Conservation (phyloP, 1,140 invertebrate genomes). For the Melanaphis sacchari region DNA sequence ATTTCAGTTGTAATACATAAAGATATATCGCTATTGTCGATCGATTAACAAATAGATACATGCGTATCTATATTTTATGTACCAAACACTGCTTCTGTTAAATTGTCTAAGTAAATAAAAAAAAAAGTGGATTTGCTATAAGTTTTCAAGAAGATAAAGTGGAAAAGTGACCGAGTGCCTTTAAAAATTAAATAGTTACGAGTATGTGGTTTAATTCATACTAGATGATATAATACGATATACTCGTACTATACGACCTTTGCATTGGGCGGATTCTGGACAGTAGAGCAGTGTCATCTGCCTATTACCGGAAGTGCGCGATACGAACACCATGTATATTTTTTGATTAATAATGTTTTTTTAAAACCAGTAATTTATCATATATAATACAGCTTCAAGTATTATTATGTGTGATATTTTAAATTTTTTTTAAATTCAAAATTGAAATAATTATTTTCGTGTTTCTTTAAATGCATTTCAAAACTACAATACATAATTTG, state of each 20-base stretch:
- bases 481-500: not conserved
- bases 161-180: too few species aligned
- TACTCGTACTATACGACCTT: not conserved
- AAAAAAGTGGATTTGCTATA: too few species aligned
- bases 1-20: not conserved
- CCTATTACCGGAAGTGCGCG: not conserved
- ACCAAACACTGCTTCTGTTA: too few species aligned
- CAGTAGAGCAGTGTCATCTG: not conserved
- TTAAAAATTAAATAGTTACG: too few species aligned
- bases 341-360: not conserved
- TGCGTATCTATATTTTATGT: too few species aligned
- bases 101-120: not conserved
- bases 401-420: not conserved
- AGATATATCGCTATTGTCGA: not conserved
- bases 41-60: not conserved
- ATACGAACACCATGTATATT: not conserved
- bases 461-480: not conserved
- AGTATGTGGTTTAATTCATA: not conserved
- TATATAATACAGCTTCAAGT: not conserved
- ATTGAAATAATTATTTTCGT: not conserved
- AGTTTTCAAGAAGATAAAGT: not conserved
- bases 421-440: not conserved
- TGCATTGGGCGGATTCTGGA: not conserved
- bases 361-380: not conserved
- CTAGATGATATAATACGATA: not conserved